Percentiles rank a stretch among this genome's conserved stretches.
These are phyloP conservation scores for Empidonax traillii DNA, from an alignment of 2,113 vertebrate genomes.

Conservation along the genomic window DNA sequence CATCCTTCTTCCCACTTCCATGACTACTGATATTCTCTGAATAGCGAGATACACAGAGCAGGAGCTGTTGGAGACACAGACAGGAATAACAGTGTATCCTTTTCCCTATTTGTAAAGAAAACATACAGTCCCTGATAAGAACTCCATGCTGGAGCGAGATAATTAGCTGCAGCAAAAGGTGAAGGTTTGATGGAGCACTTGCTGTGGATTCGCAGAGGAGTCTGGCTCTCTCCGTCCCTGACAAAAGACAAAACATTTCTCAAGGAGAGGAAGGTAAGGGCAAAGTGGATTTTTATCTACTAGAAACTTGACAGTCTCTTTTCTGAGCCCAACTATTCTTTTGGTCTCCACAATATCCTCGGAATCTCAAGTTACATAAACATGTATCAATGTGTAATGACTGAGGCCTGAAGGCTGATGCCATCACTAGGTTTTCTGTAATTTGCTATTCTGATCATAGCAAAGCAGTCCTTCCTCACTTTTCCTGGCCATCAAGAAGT, in stretches of 20 bases:
- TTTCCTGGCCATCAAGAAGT: neutral
- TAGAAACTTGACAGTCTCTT: neutral
- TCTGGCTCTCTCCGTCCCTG: neutral
- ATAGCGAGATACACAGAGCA: neutral
- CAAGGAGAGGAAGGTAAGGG: neutral
- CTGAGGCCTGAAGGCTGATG: neutral
- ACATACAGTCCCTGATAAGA: neutral
- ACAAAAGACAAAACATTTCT: neutral
- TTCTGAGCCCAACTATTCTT: neutral
- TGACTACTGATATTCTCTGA: neutral
- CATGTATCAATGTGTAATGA: neutral
- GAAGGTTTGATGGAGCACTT: conserved; percentile 5
- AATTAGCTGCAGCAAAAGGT: conserved; percentile 7
- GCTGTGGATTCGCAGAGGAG: neutral
- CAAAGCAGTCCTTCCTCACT: neutral
- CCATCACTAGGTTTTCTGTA: neutral
- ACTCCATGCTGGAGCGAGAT: neutral
- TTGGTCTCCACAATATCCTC: neutral
- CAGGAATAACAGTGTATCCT: neutral
- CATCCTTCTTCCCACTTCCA: neutral
- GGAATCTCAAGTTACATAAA: neutral
- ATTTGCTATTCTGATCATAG: neutral
- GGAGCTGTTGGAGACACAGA: neutral
- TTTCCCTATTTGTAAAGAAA: neutral
- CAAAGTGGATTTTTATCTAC: neutral